Conservation (phyloP, 1,140 invertebrate genomes). For the Vanessa atalanta region DNA sequence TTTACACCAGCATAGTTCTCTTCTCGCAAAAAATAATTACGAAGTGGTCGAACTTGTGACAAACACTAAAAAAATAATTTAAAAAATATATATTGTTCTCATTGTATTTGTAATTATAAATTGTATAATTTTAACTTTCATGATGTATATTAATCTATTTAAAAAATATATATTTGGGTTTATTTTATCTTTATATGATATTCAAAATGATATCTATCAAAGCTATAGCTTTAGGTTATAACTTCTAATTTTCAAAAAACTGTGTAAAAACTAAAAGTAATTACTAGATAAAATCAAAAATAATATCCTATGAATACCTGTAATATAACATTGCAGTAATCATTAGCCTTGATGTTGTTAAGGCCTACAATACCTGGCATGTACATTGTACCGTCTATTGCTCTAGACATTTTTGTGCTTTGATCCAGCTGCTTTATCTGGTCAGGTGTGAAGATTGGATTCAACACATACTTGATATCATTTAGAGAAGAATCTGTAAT, state of each 20-base stretch:
- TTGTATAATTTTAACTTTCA: no score
- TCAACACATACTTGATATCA: constrained; percentile 99
- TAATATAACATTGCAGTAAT: constrained; percentile 95
- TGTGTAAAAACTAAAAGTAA: background rate
- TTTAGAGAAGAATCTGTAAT: constrained; percentile 96
- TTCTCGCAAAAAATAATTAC: constrained; percentile 97
- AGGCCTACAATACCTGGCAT: constrained; percentile 97
- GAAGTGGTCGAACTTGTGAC: constrained; percentile 95
- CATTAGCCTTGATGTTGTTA: constrained; percentile 99
- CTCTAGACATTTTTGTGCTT: constrained; percentile 93
- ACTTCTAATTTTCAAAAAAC: background rate
- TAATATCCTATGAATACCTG: background rate
- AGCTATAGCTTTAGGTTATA: no score
- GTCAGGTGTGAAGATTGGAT: constrained; percentile 95
- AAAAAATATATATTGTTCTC: background rate
- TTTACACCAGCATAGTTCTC: constrained; percentile 94
- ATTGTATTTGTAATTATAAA: no score
- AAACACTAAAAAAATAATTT: constrained; percentile 85
- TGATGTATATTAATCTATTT: no score
- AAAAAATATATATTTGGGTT: no score
- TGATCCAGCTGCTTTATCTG: constrained; percentile 92
- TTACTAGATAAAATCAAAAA: background rate
- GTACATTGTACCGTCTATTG: constrained; percentile 98
- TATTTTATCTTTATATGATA: no score
- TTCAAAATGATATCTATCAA: no score